phyloP scores from a whole-genome alignment of 2,113 vertebrate genomes.

The Austrofundulus limnaeus region DNA sequence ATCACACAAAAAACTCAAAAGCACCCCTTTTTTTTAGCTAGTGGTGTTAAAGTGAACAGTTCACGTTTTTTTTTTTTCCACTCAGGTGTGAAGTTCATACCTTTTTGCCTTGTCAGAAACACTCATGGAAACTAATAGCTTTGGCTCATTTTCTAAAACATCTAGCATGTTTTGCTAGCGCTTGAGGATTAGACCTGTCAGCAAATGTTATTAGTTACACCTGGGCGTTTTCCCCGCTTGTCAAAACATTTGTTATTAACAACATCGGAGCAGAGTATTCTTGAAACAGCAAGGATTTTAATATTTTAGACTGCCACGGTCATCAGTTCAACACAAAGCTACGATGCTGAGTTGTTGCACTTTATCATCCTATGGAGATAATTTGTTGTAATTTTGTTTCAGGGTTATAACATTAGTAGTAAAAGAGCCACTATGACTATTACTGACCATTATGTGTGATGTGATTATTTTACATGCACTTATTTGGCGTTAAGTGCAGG shows the following conservation, averaged over 20 bases:
- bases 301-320: not conserved
- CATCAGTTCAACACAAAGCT: not conserved
- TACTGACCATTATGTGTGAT: too few species aligned
- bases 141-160: too few species aligned
- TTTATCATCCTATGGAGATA: too few species aligned
- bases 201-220: not conserved
- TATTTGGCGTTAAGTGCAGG: not conserved
- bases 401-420: not conserved
- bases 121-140: too few species aligned
- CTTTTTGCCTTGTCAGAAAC: too few species aligned
- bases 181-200: not conserved
- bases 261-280: not conserved
- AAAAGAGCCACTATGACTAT: not conserved
- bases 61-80: too few species aligned
- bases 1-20: not conserved
- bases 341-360: not conserved
- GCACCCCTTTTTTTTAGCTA: not conserved
- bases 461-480: not conserved
- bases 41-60: too few species aligned
- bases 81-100: too few species aligned
- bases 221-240: not conserved
- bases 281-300: not conserved
- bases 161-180: not conserved
- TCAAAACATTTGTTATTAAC: conserved; percentile 3
- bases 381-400: too few species aligned